phyloP scores from a whole-genome alignment of 2,888 invertebrate species.

The Venustoraphidia nigricollis region DNA sequence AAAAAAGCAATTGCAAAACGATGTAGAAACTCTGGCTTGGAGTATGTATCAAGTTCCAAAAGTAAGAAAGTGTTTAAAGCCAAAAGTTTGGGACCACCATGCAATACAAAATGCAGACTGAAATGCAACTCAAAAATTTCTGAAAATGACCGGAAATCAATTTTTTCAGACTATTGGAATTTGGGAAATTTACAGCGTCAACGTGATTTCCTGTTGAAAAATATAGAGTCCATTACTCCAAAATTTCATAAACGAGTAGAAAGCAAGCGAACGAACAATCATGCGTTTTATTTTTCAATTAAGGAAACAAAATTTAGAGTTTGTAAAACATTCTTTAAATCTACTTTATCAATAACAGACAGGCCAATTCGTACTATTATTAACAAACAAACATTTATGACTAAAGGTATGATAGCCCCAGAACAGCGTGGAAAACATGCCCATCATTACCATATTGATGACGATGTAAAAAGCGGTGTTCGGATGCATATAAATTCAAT shows the following conservation, averaged over 20 bases:
- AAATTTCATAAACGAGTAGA: slow-evolving; percentile 9
- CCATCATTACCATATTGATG: slow-evolving; percentile 12
- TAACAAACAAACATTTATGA: slow-evolving; percentile 3
- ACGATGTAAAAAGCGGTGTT: slow-evolving; percentile 11
- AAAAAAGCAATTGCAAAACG: slow-evolving; percentile 6
- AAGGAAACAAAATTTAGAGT: slow-evolving; percentile 6
- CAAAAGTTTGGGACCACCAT: slow-evolving; percentile 5
- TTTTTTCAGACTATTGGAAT: slow-evolving; percentile 3
- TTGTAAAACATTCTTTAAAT: slow-evolving; percentile 9
- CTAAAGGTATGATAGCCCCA: slow-evolving; percentile 9
- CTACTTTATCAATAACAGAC: slow-evolving; percentile 9
- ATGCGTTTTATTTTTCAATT: slow-evolving; percentile 11
- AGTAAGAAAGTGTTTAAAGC: slow-evolving; percentile 8
- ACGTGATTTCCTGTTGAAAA: slow-evolving; percentile 3
- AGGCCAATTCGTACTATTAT: slow-evolving; percentile 7
- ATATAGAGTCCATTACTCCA: background rate
- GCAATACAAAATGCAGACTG: slow-evolving; percentile 9
- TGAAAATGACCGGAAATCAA: slow-evolving; percentile 1
- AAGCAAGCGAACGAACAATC: slow-evolving; percentile 10
- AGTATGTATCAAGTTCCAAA: slow-evolving; percentile 6
- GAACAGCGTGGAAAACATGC: slow-evolving; percentile 16
- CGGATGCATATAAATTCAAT: slow-evolving; percentile 15
- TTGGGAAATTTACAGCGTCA: slow-evolving; percentile 1
- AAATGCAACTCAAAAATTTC: slow-evolving; percentile 1
- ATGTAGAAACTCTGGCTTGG: slow-evolving; percentile 5